Conservation (phyloP, 1,140 invertebrate species). For the Sarcophaga peregrina region DNA sequence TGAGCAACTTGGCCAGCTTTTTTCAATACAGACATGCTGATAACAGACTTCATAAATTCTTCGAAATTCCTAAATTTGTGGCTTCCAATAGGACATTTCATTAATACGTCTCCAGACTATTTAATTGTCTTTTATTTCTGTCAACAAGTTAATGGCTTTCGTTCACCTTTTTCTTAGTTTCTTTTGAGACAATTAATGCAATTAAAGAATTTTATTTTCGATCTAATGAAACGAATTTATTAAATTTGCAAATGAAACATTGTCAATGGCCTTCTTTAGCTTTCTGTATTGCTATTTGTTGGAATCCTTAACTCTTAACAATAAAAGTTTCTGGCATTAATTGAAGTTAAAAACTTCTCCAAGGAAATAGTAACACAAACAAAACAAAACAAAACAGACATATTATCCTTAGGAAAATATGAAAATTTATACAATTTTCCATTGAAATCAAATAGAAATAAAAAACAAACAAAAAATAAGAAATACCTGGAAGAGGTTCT, state of each 20-base stretch:
- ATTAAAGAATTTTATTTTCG: neutral
- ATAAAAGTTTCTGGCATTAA: neutral
- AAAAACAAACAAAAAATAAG: no score
- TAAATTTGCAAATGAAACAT: neutral
- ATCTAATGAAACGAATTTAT: neutral
- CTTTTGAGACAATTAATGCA: neutral
- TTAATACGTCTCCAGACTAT: neutral
- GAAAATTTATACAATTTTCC: constrained; percentile 21
- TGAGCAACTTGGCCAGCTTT: no score
- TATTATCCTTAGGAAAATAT: neutral
- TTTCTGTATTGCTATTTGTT: neutral
- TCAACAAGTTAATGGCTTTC: neutral
- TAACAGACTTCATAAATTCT: no score
- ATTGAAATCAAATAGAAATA: neutral
- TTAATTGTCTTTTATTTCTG: neutral
- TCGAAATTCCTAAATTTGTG: no score
- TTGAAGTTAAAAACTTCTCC: neutral
- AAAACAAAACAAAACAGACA: neutral
- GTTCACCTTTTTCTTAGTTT: neutral
- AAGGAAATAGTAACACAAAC: neutral
- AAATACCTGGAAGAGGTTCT: neutral
- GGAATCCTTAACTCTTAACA: neutral
- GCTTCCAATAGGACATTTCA: no score
- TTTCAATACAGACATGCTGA: no score
- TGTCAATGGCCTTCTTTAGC: neutral